Base-by-base conservation (phyloP, 2,797 vertebrate species). In the Macroramphosus scolopax region DNA sequence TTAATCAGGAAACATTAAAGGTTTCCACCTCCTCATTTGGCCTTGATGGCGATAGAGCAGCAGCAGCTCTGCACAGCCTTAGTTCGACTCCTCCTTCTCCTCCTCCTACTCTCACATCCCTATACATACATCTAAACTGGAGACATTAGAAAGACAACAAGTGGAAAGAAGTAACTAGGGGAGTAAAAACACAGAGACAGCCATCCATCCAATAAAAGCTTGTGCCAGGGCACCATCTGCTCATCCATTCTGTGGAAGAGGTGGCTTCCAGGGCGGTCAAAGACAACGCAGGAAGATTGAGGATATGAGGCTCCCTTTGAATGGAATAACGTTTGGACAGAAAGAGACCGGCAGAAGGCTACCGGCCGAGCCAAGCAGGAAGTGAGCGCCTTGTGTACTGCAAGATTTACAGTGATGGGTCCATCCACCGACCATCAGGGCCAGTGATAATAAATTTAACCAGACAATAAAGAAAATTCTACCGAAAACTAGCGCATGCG, bases 171-270 rank as follows among this genome's bases (percentile, higher is more conserved):
- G 68, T 69, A 56, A 79, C 57, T 43, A 50, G 47, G 63, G 49
- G n/a, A 64, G 54, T 33, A 17, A 43, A 55, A 57, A 84, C 76
- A 83, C 82, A 76, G 67, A 47, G 51, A 72, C 72, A 60, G 57
- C 55, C 38, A 68, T 64, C 49, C 16, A 51, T 50, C 50, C 53
- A 16, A 51, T 53, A 43, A 50, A 55, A 44, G 13, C 63, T 26
- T 39, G 51, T 77, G 72, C 78, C 79, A 82, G 66, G 68, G 80
- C 77, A 37, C 82, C 83, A 84, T 86, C 82, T 85, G 79, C 85
- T 79, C 80, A 63, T 80, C 79, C 63, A 77, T 62, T 73, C 35
- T 39, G 66, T 75, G 66, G 71, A 82, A 84, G 77, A 63, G 28
- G 54, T 3, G 39, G 41, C 81, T 79, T 77, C 70, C 75, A 83